Evolutionary conservation across 37 sponge, comb jelly and placozoan genomes (phyloP), one percentile per base, ranked within the genome.

Genomic region (Theonella swinhoei): DNA sequence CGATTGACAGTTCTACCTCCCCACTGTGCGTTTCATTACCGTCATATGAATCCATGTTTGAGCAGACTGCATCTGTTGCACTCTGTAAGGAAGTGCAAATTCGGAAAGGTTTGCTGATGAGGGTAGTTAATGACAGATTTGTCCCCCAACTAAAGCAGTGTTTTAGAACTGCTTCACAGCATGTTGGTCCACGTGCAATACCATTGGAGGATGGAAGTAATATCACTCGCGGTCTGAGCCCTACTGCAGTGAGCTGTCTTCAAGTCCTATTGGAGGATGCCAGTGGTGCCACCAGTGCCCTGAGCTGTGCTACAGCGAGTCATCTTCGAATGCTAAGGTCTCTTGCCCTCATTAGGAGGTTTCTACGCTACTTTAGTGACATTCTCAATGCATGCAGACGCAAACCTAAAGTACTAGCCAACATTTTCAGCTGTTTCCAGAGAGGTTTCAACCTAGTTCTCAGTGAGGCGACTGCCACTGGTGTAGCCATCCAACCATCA

Each of bases 361-460:
- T 72, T 42, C 63, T 86, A 1, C 3, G 0, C 30, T 0, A 3
- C 3, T 86, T 86, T 38, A 79, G 54, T 43, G 39, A 79, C 24
- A 66, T 72, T 26, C 30, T 86, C 23, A 39, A 79, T 14, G 80
- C 70, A 20, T 69, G 73, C 32, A 8, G 60, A 26, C 62, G 23
- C 63, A 42, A 72, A 30, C 80, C 87, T 19, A 36, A 43, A 62
- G 26, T 73, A 19, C 71, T 23, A 7, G 7, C 70, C 20, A 25
- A 22, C 31, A 38, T 78, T 19, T 35, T 72, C 0, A 59, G 32
- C 20, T 24, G 36, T 11, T 73, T 86, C 63, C 42, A 72, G 20
- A 54, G 34, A 20, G 74, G 74, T 11, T 54, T 79, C 66, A 71
- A 1, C 29, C 17, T 72, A 24, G 39, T 41, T 24, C 28, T 86